Conservation (phyloP, 2,888 invertebrate genomes). For the Drosophila ochracea region DNA sequence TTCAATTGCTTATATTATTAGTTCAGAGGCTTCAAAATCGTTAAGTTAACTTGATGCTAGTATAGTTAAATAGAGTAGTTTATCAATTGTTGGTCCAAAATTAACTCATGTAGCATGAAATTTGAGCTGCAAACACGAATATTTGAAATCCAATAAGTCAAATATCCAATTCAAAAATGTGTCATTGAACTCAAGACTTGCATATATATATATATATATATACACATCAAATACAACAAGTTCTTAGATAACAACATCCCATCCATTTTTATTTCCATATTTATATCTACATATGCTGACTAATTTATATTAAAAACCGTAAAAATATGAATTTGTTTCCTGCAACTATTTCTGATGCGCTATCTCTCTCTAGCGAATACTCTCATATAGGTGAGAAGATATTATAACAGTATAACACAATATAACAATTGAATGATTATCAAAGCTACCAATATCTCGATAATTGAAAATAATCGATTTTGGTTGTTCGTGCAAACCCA, state of each 20-base stretch:
- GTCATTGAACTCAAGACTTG: slow-evolving; percentile 37
- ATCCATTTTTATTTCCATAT: background rate
- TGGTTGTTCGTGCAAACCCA: background rate
- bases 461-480: background rate
- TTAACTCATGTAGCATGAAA: slow-evolving; percentile 14
- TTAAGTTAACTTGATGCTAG: background rate
- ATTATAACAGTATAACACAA: background rate
- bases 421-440: background rate
- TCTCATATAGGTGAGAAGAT: no score
- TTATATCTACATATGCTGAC: background rate
- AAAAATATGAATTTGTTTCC: background rate
- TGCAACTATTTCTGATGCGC: background rate
- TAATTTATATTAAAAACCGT: background rate
- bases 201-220: background rate
- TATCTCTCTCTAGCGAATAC: background rate
- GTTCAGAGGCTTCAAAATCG: background rate
- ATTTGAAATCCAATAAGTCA: slow-evolving; percentile 34
- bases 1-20: background rate
- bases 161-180: slow-evolving; percentile 29
- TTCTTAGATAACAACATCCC: background rate
- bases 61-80: background rate
- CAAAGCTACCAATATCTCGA: background rate
- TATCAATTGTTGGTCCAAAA: slow-evolving; percentile 16
- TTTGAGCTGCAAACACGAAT: slow-evolving; percentile 25
- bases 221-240: background rate